Evolutionary conservation across 37 sponge, comb jelly and placozoan species (phyloP), one percentile per base, ranked within the genome.

Genomic region (Amphimedon queenslandica): DNA sequence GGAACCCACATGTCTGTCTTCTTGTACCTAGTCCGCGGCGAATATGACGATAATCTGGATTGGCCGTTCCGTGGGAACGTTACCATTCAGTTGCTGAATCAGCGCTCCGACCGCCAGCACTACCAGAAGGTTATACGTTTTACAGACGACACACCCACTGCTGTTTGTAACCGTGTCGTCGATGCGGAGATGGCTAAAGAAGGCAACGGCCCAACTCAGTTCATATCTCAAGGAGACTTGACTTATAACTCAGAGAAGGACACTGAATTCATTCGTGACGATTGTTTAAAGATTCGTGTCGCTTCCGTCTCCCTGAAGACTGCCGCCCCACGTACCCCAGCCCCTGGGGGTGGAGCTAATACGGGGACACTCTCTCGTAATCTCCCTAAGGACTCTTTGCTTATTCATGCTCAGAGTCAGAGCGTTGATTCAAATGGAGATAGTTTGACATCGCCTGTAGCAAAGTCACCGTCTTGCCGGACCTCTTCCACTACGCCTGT

Each of bases 41-140:
- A 60, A 60, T 60, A 60, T 60, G 61, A 60, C 21, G 27, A 60
- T 60, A 25, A 60, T n/a, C 27, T 60, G 27, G 61, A 60, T n/a
- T 60, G 61, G 61, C 61, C 61, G 5, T 60, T 60, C 27, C 27
- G 27, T 25, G 61, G 27, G 5, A n/a, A 60, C 27, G 27, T 60
- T 25, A 60, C 27, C 8, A 25, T 60, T n/a, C 27, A 60, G 61
- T 6, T 60, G 21, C 61, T 60, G 27, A 60, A 60, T n/a, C 27
- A n/a, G 28, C 21, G 61, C 8, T 11, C 5, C 5, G 61, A 60
- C 28, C 8, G 27, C 5, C 5, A 11, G 8, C 61, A 60, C 28
- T 25, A 60, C 28, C 27, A 11, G 5, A n/a, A n/a, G 5, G 27
- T n/a, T n/a, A 60, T 60, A 6, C 21, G 27, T 5, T 60, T 60